phyloP scores from a whole-genome alignment of 2,888 invertebrate species.

The Cephus sareptanus region DNA sequence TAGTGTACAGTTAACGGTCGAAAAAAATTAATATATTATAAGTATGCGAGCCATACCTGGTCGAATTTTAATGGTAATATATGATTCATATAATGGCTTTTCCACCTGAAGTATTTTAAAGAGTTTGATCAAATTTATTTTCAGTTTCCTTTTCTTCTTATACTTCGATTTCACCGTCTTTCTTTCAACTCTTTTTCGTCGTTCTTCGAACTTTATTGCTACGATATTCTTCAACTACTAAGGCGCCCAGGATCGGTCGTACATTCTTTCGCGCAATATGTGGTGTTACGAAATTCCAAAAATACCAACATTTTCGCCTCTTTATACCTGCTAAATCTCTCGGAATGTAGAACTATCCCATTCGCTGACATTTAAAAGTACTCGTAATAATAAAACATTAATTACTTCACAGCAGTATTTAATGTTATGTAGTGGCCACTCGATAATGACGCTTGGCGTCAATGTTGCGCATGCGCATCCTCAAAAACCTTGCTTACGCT shows the following conservation, averaged over 20 bases:
- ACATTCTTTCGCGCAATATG: no score
- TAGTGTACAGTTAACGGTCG: no score
- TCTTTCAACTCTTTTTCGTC: neutral
- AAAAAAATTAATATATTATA: no score
- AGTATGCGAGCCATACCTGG: no score
- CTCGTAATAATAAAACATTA: conserved; percentile 1
- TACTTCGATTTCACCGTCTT: neutral
- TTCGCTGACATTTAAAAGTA: neutral
- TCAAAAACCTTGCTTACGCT: conserved; percentile 31
- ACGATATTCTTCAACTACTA: neutral
- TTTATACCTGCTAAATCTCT: neutral
- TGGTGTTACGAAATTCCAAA: no score
- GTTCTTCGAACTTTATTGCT: neutral
- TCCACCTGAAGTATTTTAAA: neutral
- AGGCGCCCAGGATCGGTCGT: neutral
- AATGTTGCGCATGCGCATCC: conserved; percentile 39
- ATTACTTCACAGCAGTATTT: conserved; percentile 3
- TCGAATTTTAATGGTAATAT: no score
- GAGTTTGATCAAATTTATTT: neutral
- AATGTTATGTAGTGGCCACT: conserved; percentile 34
- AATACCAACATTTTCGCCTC: no score
- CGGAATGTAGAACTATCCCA: neutral
- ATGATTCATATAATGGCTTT: no score
- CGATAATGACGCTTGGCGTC: conserved; percentile 31
- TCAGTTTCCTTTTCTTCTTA: neutral